phyloP scores from a whole-genome alignment of 1,140 invertebrate genomes.

The Zaprionus kolodkinae region DNA sequence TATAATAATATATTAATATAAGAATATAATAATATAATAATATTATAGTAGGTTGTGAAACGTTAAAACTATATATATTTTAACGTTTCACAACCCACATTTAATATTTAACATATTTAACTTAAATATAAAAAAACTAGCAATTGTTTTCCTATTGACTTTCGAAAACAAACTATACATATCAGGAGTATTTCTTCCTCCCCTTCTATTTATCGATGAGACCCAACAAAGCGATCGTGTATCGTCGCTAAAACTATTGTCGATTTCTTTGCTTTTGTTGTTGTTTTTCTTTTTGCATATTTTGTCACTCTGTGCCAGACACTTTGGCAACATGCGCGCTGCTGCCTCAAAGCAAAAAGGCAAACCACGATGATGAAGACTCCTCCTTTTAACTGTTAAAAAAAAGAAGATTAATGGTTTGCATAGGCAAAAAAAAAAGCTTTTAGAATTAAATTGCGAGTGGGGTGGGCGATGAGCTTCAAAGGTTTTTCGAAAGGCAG shows the following conservation, averaged over 20 bases:
- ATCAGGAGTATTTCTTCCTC: background rate
- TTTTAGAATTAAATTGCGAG: constrained; percentile 50
- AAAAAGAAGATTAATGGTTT: constrained; percentile 38
- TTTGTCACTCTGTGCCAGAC: constrained; percentile 43
- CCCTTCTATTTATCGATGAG: background rate
- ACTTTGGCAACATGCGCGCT: constrained; percentile 33
- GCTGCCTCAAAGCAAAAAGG: background rate
- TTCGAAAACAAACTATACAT: constrained; percentile 9
- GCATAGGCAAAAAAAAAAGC: constrained; percentile 47
- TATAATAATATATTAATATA: no score
- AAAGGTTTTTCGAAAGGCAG: constrained; percentile 32
- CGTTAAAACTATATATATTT: no score
- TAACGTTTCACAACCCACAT: background rate
- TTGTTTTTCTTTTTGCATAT: constrained; percentile 24
- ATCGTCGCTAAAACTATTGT: background rate
- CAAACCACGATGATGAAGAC: constrained; percentile 22
- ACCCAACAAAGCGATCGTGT: constrained; percentile 27
- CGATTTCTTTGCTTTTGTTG: background rate
- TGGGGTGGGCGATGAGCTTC: constrained; percentile 41
- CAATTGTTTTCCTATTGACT: constrained; percentile 18
- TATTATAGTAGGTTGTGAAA: no score
- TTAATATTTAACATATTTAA: background rate
- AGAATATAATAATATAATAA: no score
- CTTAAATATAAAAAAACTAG: background rate
- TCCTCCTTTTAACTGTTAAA: constrained; percentile 32